phyloP scores from a whole-genome alignment of 2,113 vertebrate genomes.

The Scatophagus argus region DNA sequence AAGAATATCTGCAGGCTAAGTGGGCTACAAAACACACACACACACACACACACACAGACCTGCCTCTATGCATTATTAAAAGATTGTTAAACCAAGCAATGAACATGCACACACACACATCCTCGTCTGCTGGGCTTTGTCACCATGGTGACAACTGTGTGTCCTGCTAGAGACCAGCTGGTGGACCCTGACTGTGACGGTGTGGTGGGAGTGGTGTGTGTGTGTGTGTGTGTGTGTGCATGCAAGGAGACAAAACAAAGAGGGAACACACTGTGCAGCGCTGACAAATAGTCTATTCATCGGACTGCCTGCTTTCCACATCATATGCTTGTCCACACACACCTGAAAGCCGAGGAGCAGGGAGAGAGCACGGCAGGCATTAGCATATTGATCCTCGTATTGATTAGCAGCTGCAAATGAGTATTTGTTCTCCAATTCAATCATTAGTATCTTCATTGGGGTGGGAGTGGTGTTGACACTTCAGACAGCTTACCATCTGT shows the following conservation, averaged over 20 bases:
- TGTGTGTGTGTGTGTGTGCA: neutral
- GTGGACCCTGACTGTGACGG: conserved; percentile 48
- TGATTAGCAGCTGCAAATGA: conserved; percentile 52
- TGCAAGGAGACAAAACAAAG: conserved; percentile 40
- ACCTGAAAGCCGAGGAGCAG: neutral
- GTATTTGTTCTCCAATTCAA: conserved; percentile 33
- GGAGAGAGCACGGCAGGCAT: neutral
- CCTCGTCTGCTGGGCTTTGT: conserved; percentile 64
- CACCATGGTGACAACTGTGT: conserved; percentile 65
- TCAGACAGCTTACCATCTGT: conserved; percentile 49
- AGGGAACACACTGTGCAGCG: neutral
- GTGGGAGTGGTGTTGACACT: conserved; percentile 14
- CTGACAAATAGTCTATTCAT: neutral
- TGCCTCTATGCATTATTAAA: conserved; percentile 76
- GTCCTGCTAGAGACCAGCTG: conserved; percentile 59
- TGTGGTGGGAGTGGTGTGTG: conserved; percentile 16
- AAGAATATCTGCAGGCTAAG: conserved; percentile 22
- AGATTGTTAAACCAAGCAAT: conserved; percentile 62
- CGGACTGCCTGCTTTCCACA: neutral
- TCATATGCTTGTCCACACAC: conserved; percentile 2
- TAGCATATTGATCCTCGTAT: conserved; percentile 57
- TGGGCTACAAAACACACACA: conserved; percentile 22
- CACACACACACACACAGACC: neutral
- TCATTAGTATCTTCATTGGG: neutral
- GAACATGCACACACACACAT: conserved; percentile 61